Conservation (phyloP, 2,888 invertebrate species). For the Diaprepes abbreviatus region DNA sequence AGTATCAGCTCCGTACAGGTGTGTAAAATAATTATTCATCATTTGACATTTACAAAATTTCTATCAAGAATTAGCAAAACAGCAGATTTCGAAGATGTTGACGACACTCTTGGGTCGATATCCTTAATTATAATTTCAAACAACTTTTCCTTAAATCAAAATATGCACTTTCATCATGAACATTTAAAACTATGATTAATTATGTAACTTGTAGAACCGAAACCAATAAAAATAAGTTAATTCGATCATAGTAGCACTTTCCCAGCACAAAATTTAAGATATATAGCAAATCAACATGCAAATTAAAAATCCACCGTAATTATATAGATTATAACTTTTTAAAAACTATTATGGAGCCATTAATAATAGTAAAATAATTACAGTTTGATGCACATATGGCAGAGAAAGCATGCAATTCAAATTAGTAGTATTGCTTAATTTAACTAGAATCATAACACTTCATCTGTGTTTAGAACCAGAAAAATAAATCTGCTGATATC, state of each 20-base stretch:
- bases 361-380: neutral
- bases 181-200: neutral
- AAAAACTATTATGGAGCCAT: neutral
- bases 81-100: no score
- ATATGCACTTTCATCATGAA: neutral
- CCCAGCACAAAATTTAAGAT: neutral
- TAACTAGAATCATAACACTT: no score
- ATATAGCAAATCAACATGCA: neutral
- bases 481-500: no score
- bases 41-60: no score
- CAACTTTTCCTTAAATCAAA: no score
- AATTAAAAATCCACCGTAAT: neutral
- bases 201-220: neutral
- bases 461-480: no score
- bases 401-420: constrained; percentile 10
- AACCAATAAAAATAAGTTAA: neutral
- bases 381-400: neutral
- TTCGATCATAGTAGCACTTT: neutral
- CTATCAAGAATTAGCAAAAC: no score
- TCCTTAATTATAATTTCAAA: no score
- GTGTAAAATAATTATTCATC: no score
- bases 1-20: no score
- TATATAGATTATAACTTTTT: neutral
- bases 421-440: no score
- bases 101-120: no score